phyloP scores from a whole-genome alignment of 2,113 vertebrate genomes.

The Empidonax alnorum region DNA sequence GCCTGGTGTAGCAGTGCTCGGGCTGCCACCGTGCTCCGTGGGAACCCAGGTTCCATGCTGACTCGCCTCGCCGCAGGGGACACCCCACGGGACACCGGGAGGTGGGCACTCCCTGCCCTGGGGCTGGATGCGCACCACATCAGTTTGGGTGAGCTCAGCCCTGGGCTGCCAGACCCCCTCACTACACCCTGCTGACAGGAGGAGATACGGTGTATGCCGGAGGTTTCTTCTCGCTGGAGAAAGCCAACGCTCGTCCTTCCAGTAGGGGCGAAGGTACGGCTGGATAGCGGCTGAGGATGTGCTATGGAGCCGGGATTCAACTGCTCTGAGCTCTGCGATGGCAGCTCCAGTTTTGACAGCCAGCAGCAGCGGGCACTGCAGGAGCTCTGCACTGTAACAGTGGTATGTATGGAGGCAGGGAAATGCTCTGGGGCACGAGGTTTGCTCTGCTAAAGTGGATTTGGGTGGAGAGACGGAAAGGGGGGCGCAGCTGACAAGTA shows the following conservation, averaged over 20 bases:
- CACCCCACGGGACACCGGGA: accelerated
- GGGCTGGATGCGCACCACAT: background rate
- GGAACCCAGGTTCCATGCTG: background rate
- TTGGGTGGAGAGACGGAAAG: background rate
- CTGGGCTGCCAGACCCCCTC: background rate
- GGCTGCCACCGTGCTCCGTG: accelerated
- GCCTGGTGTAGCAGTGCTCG: background rate
- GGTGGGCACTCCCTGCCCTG: background rate
- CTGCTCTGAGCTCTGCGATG: conserved; percentile 86
- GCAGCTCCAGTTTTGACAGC: conserved; percentile 72
- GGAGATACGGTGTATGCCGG: accelerated
- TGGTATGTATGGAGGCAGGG: conserved; percentile 68
- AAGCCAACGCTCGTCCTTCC: background rate
- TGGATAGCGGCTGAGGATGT: conserved; percentile 51
- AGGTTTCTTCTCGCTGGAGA: background rate
- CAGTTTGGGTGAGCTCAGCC: background rate
- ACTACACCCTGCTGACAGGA: accelerated
- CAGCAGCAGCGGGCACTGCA: conserved; percentile 74
- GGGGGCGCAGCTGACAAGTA: background rate
- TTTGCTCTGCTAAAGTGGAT: background rate
- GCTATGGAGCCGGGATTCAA: conserved; percentile 89
- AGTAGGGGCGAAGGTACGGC: background rate
- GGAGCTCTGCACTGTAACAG: conserved; percentile 83
- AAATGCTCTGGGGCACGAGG: accelerated
- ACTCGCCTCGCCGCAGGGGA: background rate